Conservation (phyloP, 2,888 invertebrate genomes). For the Anaspis maculata region DNA sequence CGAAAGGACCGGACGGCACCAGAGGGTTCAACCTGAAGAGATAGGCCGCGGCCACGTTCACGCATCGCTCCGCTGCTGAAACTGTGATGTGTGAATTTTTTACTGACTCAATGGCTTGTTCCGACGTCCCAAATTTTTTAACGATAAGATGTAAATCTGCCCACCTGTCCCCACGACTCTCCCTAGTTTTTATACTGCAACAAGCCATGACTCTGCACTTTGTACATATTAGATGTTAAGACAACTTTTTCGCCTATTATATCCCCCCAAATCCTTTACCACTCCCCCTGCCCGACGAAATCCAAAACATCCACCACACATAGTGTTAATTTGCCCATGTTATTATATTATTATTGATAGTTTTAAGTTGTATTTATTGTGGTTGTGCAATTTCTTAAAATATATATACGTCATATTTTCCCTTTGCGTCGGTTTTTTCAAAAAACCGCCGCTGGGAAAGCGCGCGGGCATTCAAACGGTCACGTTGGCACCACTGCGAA, state of each 20-base stretch:
- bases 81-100: no score
- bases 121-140: no score
- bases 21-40: slow-evolving; percentile 59
- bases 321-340: slow-evolving; percentile 10
- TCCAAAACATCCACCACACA: slow-evolving; percentile 2
- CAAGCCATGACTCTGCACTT: no score
- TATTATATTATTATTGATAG: slow-evolving; percentile 10
- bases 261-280: slow-evolving; percentile 2
- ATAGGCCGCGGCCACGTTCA: slow-evolving; percentile 46
- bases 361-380: slow-evolving; percentile 14
- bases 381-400: slow-evolving; percentile 17
- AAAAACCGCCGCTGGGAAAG: no score
- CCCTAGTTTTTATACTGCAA: no score
- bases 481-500: no score
- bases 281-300: slow-evolving; percentile 1
- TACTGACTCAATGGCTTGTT: no score
- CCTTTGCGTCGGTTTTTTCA: neutral
- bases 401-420: slow-evolving; percentile 14
- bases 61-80: slow-evolving; percentile 6
- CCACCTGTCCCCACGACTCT: no score
- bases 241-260: slow-evolving; percentile 1
- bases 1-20: slow-evolving; percentile 73
- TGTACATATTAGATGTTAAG: slow-evolving; percentile 14
- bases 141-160: no score
- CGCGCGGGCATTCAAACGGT: no score